Evolutionary conservation across 2,113 vertebrate species (phyloP).

Genomic region (Istiophorus platypterus): DNA sequence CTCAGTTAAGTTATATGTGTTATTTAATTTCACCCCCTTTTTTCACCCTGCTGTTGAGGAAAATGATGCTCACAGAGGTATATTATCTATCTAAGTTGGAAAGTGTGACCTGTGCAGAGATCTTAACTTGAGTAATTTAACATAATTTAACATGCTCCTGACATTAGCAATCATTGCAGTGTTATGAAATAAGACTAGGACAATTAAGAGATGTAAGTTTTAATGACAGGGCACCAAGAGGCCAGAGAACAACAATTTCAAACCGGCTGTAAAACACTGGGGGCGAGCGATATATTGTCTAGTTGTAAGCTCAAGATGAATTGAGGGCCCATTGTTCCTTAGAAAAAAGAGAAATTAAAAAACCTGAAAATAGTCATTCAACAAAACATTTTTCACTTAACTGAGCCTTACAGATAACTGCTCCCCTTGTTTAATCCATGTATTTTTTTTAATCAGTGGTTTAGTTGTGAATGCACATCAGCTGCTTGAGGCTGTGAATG

Average conservation of each 20-base stretch:
- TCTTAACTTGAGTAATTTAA: constrained; percentile 40
- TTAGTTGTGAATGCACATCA: not conserved
- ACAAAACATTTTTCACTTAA: too few species aligned
- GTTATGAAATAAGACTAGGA: constrained; percentile 15
- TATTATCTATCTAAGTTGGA: constrained; percentile 23
- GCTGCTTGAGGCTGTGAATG: constrained; percentile 25
- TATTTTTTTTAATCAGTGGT: not conserved
- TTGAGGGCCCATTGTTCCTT: not conserved
- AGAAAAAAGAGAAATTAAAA: constrained; percentile 6
- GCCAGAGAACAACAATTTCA: not conserved
- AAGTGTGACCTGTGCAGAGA: constrained; percentile 34
- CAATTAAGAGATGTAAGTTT: not conserved
- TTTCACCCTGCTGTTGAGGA: constrained; percentile 6
- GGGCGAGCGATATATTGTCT: not conserved
- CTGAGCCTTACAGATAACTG: too few species aligned
- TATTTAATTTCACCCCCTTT: constrained; percentile 30
- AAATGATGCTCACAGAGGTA: constrained; percentile 24
- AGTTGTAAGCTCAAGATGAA: not conserved
- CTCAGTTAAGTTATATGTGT: constrained; percentile 61
- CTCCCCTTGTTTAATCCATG: too few species aligned
- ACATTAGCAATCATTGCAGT: constrained; percentile 44
- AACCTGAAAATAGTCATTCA: too few species aligned
- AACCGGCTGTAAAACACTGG: not conserved
- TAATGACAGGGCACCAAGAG: constrained; percentile 3
- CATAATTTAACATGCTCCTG: constrained; percentile 32